A percentile compares a stretch with the other conserved stretches of the same genome.
phyloP scores from a whole-genome alignment of 1,140 invertebrate species.

The Leptinotarsa texana region DNA sequence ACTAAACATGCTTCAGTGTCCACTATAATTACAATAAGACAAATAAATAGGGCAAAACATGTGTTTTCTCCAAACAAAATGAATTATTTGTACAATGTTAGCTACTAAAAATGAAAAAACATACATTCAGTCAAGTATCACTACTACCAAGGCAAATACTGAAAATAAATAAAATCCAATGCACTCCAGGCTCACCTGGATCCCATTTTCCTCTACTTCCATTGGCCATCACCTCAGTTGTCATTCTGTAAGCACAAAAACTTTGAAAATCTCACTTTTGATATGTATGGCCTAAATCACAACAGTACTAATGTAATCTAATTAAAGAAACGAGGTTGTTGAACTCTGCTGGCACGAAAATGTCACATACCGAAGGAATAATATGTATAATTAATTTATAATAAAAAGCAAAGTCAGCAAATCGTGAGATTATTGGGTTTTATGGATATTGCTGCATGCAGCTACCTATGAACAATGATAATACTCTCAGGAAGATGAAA shows the following conservation, averaged over 20 bases:
- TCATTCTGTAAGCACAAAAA: conserved; percentile 49
- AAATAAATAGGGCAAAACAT: no score
- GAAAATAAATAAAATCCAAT: conserved; percentile 19
- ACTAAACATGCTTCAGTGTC: no score
- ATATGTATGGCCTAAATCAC: neutral
- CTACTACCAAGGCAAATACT: neutral
- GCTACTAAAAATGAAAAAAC: no score
- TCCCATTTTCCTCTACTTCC: conserved; percentile 53
- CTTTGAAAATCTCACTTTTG: neutral
- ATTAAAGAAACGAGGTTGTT: neutral
- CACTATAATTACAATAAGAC: no score
- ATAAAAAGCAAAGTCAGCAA: conserved; percentile 3
- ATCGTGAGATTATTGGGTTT: neutral
- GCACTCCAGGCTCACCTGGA: conserved; percentile 48
- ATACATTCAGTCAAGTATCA: neutral
- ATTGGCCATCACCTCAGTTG: conserved; percentile 54
- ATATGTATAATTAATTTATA: neutral
- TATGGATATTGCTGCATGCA: neutral
- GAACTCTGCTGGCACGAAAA: neutral
- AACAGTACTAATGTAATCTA: neutral
- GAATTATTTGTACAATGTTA: no score
- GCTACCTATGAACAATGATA: neutral
- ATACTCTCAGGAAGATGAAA: neutral
- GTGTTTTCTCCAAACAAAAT: no score
- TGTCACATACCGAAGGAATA: neutral